A percentile compares a stretch with the other conserved stretches of the same genome.
Conservation (phyloP, 2,113 vertebrate species). For the Merops nubicus region DNA sequence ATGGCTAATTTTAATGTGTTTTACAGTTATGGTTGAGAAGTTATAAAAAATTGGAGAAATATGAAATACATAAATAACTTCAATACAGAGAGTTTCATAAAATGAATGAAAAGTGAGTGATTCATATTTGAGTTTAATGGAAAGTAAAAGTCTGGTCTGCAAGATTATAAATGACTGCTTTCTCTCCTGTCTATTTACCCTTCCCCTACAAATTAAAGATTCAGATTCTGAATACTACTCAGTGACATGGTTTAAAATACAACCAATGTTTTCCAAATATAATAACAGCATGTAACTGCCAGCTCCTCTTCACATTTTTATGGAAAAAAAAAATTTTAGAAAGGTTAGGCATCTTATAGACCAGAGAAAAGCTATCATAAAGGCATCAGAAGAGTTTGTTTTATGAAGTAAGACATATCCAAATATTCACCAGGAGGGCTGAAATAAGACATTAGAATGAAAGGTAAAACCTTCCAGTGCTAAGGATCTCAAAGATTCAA, state of each 20-base stretch:
- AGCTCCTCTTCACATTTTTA: background rate
- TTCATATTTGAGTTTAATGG: background rate
- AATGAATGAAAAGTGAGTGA: background rate
- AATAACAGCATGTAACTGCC: background rate
- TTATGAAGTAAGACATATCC: background rate
- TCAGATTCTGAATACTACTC: background rate
- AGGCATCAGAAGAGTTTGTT: background rate
- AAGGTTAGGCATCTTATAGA: background rate
- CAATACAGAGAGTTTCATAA: background rate
- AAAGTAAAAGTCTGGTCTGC: background rate
- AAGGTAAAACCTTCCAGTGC: background rate
- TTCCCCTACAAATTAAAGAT: background rate
- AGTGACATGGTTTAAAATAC: background rate
- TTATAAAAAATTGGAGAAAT: background rate
- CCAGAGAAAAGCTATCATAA: background rate
- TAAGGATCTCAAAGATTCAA: background rate
- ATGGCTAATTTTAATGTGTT: slow-evolving; percentile 3
- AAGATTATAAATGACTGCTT: background rate
- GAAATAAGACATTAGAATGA: background rate
- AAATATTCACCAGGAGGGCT: background rate
- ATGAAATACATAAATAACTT: background rate
- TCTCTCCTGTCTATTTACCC: background rate
- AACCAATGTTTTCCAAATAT: background rate
- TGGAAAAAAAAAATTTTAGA: background rate
- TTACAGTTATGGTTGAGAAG: background rate